Base-by-base conservation (phyloP, 2,888 invertebrate genomes). In the Drosophila paramelanica region DNA sequence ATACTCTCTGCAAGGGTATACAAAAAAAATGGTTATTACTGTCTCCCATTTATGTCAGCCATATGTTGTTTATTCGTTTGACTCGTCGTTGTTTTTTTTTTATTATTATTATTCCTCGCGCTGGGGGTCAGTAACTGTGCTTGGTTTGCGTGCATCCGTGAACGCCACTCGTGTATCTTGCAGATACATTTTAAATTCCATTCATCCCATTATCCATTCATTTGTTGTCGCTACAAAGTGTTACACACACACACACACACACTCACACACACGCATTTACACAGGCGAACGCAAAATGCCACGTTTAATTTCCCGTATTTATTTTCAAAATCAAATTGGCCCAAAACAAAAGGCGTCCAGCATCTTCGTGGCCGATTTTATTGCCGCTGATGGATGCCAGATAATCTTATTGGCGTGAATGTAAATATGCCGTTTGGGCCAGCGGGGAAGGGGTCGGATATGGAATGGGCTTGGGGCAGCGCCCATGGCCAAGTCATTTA, bases 361-460 rank as follows among this genome's bases (percentile, higher is more conserved):
- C 72, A 41, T 64, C 53, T 81, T 62, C 33, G 55, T 62, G 79
- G 51, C 64, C 67, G 46, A 65, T 71, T 85, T 78, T 85, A 88
- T 85, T 61, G 86, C 52, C 56, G 55, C 67, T 78, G 83, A 83
- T 70, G 70, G 88, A 85, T 83, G 86, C 86, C 86, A 83, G 83
- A 83, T 85, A 81, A 89, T 88, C 86, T 84, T 60, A 59, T 68
- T 79, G 76, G 88, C 76, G 66, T 65, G 64, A 68, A 79, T 68
- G 66, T 81, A 87, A 87, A 89, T 81, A 81, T 66, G 47, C 47
- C 73, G 59, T 65, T 52, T 45, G 60, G 20, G 6, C 2, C 39
- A 14, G 27, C 3, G 10, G 13, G 5, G 5, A 4, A 5, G 23
- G 39, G 20, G 31, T 31, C 1, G 7, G 36, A 10, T 17, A 25